These are phyloP conservation scores for Apteryx owenii DNA, from an alignment of 2,113 vertebrate genomes.

Conservation along the genomic window DNA sequence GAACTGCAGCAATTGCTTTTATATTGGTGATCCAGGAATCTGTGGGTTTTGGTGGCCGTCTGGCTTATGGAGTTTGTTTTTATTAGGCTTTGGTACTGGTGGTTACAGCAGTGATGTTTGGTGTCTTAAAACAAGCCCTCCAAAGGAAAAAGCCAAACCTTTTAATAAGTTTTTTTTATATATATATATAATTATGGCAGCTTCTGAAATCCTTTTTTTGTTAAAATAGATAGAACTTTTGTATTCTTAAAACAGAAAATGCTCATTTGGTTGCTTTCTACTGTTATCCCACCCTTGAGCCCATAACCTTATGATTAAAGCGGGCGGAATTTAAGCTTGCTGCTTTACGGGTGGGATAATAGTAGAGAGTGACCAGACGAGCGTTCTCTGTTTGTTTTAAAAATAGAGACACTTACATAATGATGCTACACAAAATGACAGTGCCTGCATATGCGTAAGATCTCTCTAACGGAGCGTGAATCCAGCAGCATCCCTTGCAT, in stretches of 20 bases:
- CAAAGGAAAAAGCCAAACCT: not conserved
- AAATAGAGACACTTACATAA: slow-evolving; percentile 35
- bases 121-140: not conserved
- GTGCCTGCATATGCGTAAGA: not conserved
- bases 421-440: not conserved
- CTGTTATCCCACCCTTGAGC: not conserved
- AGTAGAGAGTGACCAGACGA: slow-evolving; percentile 24
- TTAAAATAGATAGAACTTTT: not conserved
- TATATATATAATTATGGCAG: not conserved
- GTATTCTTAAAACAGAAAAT: not conserved
- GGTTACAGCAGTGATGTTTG: not conserved
- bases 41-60: not conserved
- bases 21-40: not conserved
- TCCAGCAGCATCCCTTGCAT: not conserved
- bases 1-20: not conserved
- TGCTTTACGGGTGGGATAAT: not conserved
- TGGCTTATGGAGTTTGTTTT: not conserved
- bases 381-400: not conserved
- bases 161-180: not conserved
- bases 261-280: not conserved
- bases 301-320: not conserved
- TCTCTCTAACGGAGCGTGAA: too few species aligned
- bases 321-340: not conserved
- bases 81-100: not conserved
- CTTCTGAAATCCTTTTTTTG: not conserved